These are phyloP conservation scores for Centropus bengalensis DNA, from an alignment of 2,113 vertebrate genomes.

Conservation along the genomic window DNA sequence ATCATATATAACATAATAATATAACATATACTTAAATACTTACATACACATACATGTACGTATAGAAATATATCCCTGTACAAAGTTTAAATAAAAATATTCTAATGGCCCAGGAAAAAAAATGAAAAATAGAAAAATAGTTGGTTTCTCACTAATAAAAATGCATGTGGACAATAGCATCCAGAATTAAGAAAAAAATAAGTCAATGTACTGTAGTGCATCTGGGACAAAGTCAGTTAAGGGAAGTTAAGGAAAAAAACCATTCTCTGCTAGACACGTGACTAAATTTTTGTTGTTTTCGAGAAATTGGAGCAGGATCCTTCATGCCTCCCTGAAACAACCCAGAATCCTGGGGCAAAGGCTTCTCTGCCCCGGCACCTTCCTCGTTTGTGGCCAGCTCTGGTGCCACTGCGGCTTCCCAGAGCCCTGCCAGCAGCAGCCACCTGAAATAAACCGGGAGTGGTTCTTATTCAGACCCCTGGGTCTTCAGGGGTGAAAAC, in stretches of 20 bases:
- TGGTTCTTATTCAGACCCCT: neutral
- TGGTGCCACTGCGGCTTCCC: constrained; percentile 1
- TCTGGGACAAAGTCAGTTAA: neutral
- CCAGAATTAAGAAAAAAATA: neutral
- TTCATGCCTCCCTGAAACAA: neutral
- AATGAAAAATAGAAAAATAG: neutral
- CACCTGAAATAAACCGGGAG: constrained; percentile 48
- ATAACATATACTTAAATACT: too few species aligned
- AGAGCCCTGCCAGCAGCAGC: neutral
- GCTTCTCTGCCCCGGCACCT: neutral
- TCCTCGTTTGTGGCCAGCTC: neutral
- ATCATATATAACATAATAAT: too few species aligned
- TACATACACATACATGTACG: neutral
- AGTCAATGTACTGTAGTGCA: neutral
- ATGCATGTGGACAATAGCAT: neutral
- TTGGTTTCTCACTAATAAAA: neutral
- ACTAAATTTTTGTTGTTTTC: neutral
- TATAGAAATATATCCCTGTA: neutral
- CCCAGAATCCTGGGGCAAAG: neutral
- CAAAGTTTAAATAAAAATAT: neutral
- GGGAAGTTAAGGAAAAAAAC: neutral
- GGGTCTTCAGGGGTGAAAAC: neutral
- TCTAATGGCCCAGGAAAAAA: neutral
- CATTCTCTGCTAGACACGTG: neutral
- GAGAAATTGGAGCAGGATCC: neutral